Conservation (phyloP, 2,113 vertebrate species). For the Myrmecophaga tridactyla region DNA sequence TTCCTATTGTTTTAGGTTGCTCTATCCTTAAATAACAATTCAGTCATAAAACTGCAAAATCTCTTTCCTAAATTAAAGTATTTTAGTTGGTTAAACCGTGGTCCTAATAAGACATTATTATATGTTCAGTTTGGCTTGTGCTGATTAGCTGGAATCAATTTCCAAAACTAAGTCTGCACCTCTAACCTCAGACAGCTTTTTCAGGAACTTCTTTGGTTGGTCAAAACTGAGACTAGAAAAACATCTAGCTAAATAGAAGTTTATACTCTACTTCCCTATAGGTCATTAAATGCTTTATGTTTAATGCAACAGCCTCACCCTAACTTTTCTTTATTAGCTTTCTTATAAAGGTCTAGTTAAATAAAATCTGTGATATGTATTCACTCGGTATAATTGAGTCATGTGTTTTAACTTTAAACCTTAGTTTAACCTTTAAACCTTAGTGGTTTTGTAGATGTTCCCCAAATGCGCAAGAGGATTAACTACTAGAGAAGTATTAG, state of each 20-base stretch:
- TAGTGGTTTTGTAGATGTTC: too few species aligned
- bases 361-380: neutral
- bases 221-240: neutral
- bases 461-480: neutral
- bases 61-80: neutral
- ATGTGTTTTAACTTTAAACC: conserved; percentile 14
- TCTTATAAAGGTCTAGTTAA: neutral
- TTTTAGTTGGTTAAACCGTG: neutral
- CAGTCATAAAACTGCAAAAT: neutral
- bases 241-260: neutral
- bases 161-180: neutral
- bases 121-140: neutral
- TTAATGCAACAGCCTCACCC: neutral
- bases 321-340: conserved; percentile 24
- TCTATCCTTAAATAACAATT: neutral
- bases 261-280: conserved; percentile 8
- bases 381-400: neutral
- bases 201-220: neutral
- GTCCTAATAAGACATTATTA: neutral
- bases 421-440: too few species aligned
- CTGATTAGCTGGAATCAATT: neutral
- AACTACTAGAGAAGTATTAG: neutral
- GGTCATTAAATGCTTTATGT: conserved; percentile 1
- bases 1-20: neutral
- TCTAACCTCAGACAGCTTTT: neutral